Conservation (phyloP, 2,113 vertebrate genomes). For the Nanorana parkeri region DNA sequence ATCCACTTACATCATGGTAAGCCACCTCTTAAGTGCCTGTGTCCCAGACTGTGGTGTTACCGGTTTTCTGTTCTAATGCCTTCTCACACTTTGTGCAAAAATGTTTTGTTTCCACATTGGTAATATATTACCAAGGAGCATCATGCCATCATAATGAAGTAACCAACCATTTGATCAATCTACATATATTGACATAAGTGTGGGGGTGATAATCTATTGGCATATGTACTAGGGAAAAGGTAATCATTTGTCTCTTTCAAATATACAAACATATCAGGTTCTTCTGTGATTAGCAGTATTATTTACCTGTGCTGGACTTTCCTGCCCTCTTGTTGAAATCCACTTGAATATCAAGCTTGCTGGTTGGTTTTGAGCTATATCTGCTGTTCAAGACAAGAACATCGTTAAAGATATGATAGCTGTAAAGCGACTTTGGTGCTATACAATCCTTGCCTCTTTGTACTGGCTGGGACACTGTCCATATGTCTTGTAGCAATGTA, state of each 20-base stretch:
- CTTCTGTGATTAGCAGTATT: slow-evolving; percentile 2
- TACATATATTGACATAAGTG: neutral
- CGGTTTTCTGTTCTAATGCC: neutral
- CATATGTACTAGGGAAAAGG: neutral
- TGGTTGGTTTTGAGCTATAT: slow-evolving; percentile 7
- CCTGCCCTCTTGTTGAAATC: neutral
- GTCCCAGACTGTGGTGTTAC: slow-evolving; percentile 19
- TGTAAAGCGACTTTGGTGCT: slow-evolving; percentile 48
- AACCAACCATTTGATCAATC: neutral
- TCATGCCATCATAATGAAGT: neutral
- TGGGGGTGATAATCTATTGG: neutral
- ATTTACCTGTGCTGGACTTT: neutral
- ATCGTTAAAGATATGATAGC: slow-evolving; percentile 16
- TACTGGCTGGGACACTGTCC: slow-evolving; percentile 13
- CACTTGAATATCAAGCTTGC: slow-evolving; percentile 5
- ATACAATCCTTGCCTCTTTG: slow-evolving; percentile 31
- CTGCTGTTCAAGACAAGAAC: slow-evolving; percentile 21
- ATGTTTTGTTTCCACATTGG: neutral
- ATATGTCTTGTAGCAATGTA: slow-evolving; percentile 29
- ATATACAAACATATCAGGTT: neutral
- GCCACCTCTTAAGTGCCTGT: slow-evolving; percentile 32
- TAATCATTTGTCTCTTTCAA: neutral
- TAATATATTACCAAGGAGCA: neutral
- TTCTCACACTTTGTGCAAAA: neutral
- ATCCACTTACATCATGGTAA: slow-evolving; percentile 5